These are phyloP conservation scores for Hypothenemus hampei DNA, from an alignment of 1,140 invertebrate genomes.

Conservation along the genomic window DNA sequence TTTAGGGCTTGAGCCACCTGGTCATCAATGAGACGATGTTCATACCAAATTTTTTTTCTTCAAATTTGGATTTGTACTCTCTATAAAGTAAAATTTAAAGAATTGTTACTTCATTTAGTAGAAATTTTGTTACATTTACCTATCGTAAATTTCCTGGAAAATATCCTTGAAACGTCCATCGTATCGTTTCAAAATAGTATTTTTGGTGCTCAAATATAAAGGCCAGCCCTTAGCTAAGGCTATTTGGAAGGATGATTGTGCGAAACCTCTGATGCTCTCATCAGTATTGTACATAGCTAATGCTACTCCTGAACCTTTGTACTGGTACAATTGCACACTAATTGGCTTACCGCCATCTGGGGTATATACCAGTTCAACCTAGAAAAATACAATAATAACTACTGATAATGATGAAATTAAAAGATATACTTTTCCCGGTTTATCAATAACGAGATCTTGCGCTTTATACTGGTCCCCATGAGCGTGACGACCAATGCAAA, in stretches of 20 bases:
- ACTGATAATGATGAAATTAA: too few relatives aligned
- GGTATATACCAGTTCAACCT: conserved; percentile 68
- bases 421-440: conserved; percentile 60
- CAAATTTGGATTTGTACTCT: conserved; percentile 72
- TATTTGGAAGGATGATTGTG: conserved; percentile 79
- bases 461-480: conserved; percentile 91
- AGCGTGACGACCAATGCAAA: conserved; percentile 83
- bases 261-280: conserved; percentile 77
- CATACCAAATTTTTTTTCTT: conserved; percentile 82
- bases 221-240: conserved; percentile 79
- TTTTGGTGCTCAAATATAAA: conserved; percentile 84
- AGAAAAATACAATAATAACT: too few relatives aligned
- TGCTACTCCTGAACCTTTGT: conserved; percentile 70
- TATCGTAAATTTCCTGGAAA: conserved; percentile 83
- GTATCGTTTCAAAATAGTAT: conserved; percentile 86
- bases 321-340: conserved; percentile 61
- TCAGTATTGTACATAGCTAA: conserved; percentile 90
- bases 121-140: conserved; percentile 49
- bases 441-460: conserved; percentile 70
- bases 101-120: neutral
- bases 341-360: conserved; percentile 53
- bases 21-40: conserved; percentile 89
- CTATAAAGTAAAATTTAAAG: conserved; percentile 44
- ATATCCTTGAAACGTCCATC: conserved; percentile 93
- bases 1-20: conserved; percentile 89